Percentiles rank a stretch among this genome's conserved stretches.
Evolutionary conservation across 2,888 invertebrate species (phyloP).

Genomic region (Pandemis cinnamomeana): DNA sequence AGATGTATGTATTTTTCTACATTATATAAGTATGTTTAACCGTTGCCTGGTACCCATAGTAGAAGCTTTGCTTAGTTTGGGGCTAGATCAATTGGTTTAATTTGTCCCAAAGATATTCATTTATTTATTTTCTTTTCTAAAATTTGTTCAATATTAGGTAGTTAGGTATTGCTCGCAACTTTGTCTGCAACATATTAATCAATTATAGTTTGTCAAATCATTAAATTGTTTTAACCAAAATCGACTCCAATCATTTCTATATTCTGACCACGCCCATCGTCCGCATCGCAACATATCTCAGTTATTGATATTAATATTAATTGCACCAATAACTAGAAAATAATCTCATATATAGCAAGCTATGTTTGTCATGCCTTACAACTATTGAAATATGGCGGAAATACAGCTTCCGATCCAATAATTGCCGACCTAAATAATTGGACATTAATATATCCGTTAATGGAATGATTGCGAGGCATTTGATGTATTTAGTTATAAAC

Average conservation of each 20-base stretch:
- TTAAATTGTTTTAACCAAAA: neutral
- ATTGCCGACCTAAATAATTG: conserved; percentile 34
- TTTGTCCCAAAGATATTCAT: no score
- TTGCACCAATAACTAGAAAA: conserved; percentile 24
- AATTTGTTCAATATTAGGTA: no score
- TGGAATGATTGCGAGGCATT: conserved; percentile 21
- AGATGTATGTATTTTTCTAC: no score
- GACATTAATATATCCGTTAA: conserved; percentile 15
- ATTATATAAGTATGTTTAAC: no score
- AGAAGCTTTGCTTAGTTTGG: no score
- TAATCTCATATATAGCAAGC: conserved; percentile 31
- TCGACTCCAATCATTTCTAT: conserved; percentile 15
- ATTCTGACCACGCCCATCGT: conserved; percentile 5
- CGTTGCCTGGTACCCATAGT: no score
- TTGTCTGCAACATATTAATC: no score
- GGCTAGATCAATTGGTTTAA: no score
- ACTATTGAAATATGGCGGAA: conserved; percentile 25
- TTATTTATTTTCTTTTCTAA: no score
- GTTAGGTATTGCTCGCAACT: no score
- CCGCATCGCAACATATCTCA: conserved; percentile 27
- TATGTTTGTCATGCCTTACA: conserved; percentile 31
- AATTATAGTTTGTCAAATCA: no score
- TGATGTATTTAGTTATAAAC: neutral
- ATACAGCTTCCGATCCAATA: conserved; percentile 26
- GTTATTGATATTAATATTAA: conserved; percentile 42